phyloP scores from a whole-genome alignment of 2,888 invertebrate species.

The Phalera bucephala region DNA sequence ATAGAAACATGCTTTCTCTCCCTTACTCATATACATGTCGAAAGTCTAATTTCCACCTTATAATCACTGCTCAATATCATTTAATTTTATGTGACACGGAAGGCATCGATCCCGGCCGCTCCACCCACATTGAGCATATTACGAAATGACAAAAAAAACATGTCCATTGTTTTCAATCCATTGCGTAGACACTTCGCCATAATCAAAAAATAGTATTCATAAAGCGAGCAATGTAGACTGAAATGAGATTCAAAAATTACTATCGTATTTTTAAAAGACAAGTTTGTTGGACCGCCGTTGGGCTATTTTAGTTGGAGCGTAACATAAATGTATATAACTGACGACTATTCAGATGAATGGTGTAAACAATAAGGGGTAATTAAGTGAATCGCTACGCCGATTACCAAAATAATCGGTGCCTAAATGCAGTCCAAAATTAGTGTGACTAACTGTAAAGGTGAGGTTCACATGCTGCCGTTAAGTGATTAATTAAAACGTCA shows the following conservation, averaged over 20 bases:
- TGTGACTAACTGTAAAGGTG: conserved; percentile 40
- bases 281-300: conserved; percentile 38
- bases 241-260: conserved; percentile 3
- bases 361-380: conserved; percentile 64
- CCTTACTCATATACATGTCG: conserved; percentile 17
- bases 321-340: conserved; percentile 53
- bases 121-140: conserved; percentile 30
- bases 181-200: conserved; percentile 1
- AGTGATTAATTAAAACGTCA: neutral
- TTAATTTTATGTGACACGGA: conserved; percentile 54
- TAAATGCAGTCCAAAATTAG: conserved; percentile 67
- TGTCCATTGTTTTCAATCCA: conserved; percentile 9
- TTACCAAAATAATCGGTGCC: conserved; percentile 59
- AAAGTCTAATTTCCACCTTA: conserved; percentile 18
- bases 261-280: neutral
- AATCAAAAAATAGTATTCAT: no score
- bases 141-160: conserved; percentile 9
- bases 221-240: conserved; percentile 9
- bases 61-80: conserved; percentile 40
- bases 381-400: conserved; percentile 58
- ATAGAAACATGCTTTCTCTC: conserved; percentile 10
- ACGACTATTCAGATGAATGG: conserved; percentile 46
- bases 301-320: conserved; percentile 44
- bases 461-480: conserved; percentile 48
- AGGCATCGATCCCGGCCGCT: conserved; percentile 43